phyloP scores from a whole-genome alignment of 2,113 vertebrate genomes.

The Myotis davidii region DNA sequence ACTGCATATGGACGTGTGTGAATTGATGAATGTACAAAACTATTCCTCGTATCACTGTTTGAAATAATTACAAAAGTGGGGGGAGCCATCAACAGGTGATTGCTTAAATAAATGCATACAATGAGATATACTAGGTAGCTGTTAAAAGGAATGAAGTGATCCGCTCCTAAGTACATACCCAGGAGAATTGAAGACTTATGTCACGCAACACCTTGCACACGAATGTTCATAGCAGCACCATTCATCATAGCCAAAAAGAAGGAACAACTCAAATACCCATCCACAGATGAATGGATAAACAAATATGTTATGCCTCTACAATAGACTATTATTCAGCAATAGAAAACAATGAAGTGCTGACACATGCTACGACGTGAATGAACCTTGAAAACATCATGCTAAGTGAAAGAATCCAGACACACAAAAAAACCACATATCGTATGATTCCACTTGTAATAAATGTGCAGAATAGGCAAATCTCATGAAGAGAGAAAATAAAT shows the following conservation, averaged over 20 bases:
- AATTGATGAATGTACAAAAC: neutral
- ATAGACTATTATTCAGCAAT: neutral
- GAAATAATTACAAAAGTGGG: neutral
- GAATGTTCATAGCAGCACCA: neutral
- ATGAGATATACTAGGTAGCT: neutral
- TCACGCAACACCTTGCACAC: neutral
- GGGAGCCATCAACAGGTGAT: neutral
- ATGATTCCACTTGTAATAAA: neutral
- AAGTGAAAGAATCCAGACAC: neutral
- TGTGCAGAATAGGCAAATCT: neutral
- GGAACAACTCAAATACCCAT: neutral
- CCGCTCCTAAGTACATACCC: neutral
- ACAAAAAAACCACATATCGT: neutral
- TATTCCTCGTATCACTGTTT: neutral
- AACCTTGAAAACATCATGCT: neutral
- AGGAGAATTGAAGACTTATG: neutral
- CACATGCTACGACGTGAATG: too few relatives aligned
- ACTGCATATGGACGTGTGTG: neutral
- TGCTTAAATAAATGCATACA: neutral
- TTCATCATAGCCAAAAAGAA: neutral
- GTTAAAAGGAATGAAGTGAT: neutral
- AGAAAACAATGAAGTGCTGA: neutral
- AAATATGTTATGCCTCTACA: neutral
- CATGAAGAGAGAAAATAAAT: neutral
- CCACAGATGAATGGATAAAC: neutral